phyloP scores from a whole-genome alignment of 2,113 vertebrate species.

The Xenotilapia flavipinnis region DNA sequence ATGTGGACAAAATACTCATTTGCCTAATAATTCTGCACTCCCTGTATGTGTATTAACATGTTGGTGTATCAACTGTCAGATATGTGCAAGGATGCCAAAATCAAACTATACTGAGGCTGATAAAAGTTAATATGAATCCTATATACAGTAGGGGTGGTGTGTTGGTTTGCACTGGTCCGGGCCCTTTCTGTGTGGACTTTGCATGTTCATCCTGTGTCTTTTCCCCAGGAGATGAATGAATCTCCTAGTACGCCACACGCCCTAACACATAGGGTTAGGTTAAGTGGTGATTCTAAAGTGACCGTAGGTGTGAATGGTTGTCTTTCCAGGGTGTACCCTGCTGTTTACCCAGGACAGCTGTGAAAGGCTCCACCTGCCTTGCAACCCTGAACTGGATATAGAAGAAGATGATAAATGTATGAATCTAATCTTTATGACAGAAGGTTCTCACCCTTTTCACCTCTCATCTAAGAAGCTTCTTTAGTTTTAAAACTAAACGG shows the following conservation, averaged over 20 bases:
- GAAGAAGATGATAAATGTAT: neutral
- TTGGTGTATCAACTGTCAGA: neutral
- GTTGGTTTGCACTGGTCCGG: neutral
- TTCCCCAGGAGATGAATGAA: neutral
- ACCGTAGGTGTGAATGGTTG: neutral
- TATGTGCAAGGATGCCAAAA: neutral
- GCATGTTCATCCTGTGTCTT: neutral
- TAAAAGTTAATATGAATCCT: neutral
- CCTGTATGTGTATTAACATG: neutral
- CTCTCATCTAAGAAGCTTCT: neutral
- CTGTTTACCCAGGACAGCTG: neutral
- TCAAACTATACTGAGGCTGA: neutral
- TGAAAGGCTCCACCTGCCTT: neutral
- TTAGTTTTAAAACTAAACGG: accelerated
- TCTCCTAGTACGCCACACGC: neutral
- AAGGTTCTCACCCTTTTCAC: neutral
- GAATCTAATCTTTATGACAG: neutral
- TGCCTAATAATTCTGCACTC: too few species aligned
- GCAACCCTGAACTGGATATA: neutral
- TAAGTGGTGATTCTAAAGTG: neutral
- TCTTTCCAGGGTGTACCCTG: neutral
- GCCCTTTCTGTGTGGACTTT: neutral
- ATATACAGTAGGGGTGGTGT: neutral
- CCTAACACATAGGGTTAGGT: neutral
- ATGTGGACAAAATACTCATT: too few species aligned